These are phyloP conservation scores for Drosophila yooni DNA, from an alignment of 2,888 invertebrate genomes.

Conservation along the genomic window DNA sequence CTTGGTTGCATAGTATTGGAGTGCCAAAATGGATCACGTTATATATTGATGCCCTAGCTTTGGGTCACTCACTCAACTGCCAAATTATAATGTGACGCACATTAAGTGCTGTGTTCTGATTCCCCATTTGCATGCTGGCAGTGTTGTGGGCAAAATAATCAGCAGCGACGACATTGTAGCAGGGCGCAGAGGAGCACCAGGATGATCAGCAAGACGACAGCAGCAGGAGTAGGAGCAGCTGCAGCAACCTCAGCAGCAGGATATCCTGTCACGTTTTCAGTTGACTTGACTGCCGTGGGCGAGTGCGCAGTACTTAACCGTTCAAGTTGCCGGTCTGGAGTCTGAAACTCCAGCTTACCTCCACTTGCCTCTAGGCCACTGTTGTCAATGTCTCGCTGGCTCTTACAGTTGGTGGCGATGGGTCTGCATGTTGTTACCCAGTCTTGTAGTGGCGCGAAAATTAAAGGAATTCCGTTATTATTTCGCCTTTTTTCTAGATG, in stretches of 20 bases:
- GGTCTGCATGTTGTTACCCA: not conserved
- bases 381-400: constrained; percentile 73
- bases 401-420: constrained; percentile 14
- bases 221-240: constrained; percentile 4
- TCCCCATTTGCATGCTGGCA: constrained; percentile 63
- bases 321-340: constrained; percentile 71
- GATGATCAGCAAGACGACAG: not conserved
- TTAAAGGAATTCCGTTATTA: constrained; percentile 80
- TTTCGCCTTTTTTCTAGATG: constrained; percentile 64
- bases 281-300: constrained; percentile 74
- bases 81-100: constrained; percentile 73
- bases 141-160: constrained; percentile 45
- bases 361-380: constrained; percentile 66
- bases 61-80: constrained; percentile 62
- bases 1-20: constrained; percentile 38
- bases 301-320: constrained; percentile 75
- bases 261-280: constrained; percentile 80
- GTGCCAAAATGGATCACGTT: constrained; percentile 34
- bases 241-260: constrained; percentile 49
- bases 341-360: constrained; percentile 41
- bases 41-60: constrained; percentile 49
- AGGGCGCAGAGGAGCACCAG: constrained; percentile 9
- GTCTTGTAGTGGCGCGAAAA: constrained; percentile 68
- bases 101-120: constrained; percentile 68
- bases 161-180: constrained; percentile 15